These are phyloP conservation scores for Camponotus fellah DNA, from an alignment of 2,888 invertebrate genomes.

Conservation along the genomic window DNA sequence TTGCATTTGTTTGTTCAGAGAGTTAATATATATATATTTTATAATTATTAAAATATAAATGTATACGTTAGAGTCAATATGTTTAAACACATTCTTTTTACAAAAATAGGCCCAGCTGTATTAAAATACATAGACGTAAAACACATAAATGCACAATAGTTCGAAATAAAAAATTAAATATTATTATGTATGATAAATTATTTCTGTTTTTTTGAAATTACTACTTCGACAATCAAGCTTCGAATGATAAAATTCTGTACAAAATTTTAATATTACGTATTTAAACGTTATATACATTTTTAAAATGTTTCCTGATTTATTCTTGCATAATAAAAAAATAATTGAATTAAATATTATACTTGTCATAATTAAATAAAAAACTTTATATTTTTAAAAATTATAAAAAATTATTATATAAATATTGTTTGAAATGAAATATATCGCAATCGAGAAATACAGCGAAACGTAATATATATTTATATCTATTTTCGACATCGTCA, in stretches of 20 bases:
- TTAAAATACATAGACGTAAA: background rate
- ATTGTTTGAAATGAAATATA: background rate
- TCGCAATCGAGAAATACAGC: background rate
- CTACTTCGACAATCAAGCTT: background rate
- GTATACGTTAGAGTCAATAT: background rate
- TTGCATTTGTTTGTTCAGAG: background rate
- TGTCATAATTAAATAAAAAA: background rate
- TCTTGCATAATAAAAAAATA: background rate
- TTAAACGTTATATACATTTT: background rate
- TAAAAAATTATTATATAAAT: background rate
- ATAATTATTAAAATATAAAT: constrained; percentile 7
- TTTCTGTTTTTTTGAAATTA: background rate
- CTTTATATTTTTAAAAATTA: background rate
- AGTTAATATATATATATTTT: constrained; percentile 11
- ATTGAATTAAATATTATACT: constrained; percentile 1
- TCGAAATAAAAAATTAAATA: background rate
- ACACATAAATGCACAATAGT: background rate
- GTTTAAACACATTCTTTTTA: constrained; percentile 4
- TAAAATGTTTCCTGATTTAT: background rate
- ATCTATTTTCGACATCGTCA: background rate
- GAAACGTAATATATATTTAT: background rate
- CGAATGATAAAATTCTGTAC: background rate
- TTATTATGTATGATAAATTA: constrained; percentile 1
- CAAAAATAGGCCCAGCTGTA: constrained; percentile 17
- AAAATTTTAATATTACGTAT: background rate